These are phyloP conservation scores for Bombus fervidus DNA, from an alignment of 1,140 invertebrate species.

Conservation along the genomic window DNA sequence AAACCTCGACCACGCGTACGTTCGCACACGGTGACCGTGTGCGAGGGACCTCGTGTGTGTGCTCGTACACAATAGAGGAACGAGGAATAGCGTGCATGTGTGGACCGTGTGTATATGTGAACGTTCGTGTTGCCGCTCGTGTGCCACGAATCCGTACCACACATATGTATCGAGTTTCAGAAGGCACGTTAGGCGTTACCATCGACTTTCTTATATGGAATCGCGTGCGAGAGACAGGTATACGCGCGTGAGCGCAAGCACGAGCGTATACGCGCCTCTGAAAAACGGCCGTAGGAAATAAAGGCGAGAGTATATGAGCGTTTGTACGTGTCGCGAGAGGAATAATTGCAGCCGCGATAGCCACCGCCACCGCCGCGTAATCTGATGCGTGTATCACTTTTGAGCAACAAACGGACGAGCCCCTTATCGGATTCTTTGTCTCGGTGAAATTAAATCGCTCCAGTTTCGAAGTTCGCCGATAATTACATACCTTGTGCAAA, in stretches of 20 bases:
- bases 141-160: conserved; percentile 56
- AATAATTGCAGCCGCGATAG: conserved; percentile 29
- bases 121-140: not conserved
- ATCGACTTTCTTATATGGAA: conserved; percentile 68
- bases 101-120: too few species aligned
- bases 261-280: not conserved
- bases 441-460: conserved; percentile 14
- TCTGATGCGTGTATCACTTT: conserved; percentile 46
- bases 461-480: conserved; percentile 22
- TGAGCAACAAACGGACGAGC: conserved; percentile 23
- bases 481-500: conserved; percentile 18
- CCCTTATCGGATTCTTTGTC: conserved; percentile 24
- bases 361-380: conserved; percentile 10
- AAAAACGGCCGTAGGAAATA: conserved; percentile 54
- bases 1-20: not conserved
- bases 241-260: not conserved
- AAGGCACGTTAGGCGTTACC: conserved; percentile 64
- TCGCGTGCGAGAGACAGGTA: conserved; percentile 61
- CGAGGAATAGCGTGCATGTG: not conserved
- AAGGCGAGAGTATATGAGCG: conserved; percentile 35
- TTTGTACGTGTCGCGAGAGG: conserved; percentile 53
- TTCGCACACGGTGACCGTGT: not conserved
- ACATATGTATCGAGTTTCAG: conserved; percentile 62
- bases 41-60: not conserved
- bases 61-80: conserved; percentile 1